Base-by-base conservation (phyloP, 2,888 invertebrate genomes). In the Pseudanteris insignis region DNA sequence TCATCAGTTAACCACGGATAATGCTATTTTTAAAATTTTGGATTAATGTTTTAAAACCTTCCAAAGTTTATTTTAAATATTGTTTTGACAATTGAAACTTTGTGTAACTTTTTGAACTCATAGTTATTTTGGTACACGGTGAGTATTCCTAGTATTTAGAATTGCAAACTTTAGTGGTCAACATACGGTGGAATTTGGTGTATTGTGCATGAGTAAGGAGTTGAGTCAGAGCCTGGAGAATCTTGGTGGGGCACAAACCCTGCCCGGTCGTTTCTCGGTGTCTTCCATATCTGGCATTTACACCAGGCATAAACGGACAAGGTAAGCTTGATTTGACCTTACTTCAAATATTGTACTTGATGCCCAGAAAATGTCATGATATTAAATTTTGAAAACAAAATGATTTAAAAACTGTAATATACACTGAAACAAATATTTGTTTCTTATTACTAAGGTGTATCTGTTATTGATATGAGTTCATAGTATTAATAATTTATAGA, bases 231-330 rank as follows among this genome's bases (percentile, higher is more conserved):
- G 82, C 78, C 81, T 83, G 78, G 82, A 83, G 77, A 82, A 81
- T 83, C 85, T 83, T 85, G 86, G 81, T 81, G 85, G 81, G 84
- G 85, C 82, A 81, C 79, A 79, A 81, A 83, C 85, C 83, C 87
- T 88, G 75, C 85, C 87, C 85, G 88, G 86, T 81, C 85, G 84
- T 78, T 84, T 86, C 79, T 84, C 84, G 82, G 83, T 85, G 78
- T 78, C 79, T 60, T 78, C 79, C 72, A 82, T 90, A 83, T 88
- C 88, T 82, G 89, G 89, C 83, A 89, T 89, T 83, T 87, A 89
- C 81, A 88, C 88, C 83, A 88, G 89, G 79, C 90, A 90, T 83
- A 90, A 90, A 83, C 86, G 90, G 83, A 89, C 89, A 86, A 90
- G 90, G 90, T 90, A 87, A 85, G 83, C 80, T 48, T 30, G 10